These are phyloP conservation scores for Polylopha cassiicola DNA, from an alignment of 2,888 invertebrate species.

Conservation along the genomic window DNA sequence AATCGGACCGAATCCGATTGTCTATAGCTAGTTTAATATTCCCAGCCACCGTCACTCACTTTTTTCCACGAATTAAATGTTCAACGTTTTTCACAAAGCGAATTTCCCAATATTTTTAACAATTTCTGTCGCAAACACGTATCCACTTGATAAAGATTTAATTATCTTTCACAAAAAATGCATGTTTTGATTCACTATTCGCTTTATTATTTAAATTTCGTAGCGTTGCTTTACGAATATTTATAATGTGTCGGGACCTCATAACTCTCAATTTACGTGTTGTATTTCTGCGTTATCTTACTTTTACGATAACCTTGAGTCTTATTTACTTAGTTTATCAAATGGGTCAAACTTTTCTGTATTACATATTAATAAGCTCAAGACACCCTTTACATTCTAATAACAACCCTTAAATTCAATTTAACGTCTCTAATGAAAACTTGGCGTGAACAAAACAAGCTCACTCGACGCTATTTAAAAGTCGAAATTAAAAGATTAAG, in stretches of 20 bases:
- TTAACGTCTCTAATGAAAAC: slow-evolving; percentile 15
- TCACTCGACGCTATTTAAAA: slow-evolving; percentile 20
- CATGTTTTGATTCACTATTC: slow-evolving; percentile 12
- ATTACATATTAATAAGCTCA: too few species aligned
- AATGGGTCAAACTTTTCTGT: too few species aligned
- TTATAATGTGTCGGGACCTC: too few species aligned
- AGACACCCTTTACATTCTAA: too few species aligned
- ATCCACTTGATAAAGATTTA: slow-evolving; percentile 13
- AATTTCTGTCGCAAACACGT: slow-evolving; percentile 18
- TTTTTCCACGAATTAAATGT: slow-evolving; percentile 8
- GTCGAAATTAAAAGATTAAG: slow-evolving; percentile 22
- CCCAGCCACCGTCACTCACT: too few species aligned
- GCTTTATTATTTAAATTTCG: neutral
- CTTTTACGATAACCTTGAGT: too few species aligned
- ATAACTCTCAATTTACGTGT: too few species aligned
- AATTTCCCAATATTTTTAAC: slow-evolving; percentile 15
- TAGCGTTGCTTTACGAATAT: too few species aligned
- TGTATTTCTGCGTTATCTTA: too few species aligned
- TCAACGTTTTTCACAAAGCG: neutral
- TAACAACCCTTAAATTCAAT: slow-evolving; percentile 10
- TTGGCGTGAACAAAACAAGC: slow-evolving; percentile 21
- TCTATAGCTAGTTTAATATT: too few species aligned
- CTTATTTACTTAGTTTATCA: too few species aligned
- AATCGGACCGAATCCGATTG: slow-evolving; percentile 18
- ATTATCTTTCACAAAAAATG: slow-evolving; percentile 14